These are phyloP conservation scores for Ophiothrix spiculata DNA, from an alignment of 35 echinoderm and acorn worm genomes.

Conservation along the genomic window DNA sequence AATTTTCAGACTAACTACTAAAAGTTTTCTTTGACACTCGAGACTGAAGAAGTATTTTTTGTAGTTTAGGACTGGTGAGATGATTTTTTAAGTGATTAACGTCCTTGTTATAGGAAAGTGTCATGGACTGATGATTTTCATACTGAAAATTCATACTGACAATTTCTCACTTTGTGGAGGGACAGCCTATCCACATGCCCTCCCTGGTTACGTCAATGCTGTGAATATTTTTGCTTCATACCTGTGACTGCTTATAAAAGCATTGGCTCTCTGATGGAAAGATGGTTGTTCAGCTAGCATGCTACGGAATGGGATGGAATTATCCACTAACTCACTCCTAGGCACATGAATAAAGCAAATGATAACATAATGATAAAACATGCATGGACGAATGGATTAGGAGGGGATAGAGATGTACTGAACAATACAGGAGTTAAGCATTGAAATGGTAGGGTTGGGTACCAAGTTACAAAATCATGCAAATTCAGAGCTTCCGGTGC, in stretches of 20 bases:
- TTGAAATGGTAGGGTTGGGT: neutral
- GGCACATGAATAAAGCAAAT: neutral
- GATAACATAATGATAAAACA: neutral
- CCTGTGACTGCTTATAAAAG: constrained; percentile 95
- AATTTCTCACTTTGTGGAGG: too few species aligned
- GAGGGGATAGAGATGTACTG: neutral
- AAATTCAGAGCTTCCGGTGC: neutral
- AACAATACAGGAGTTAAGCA: neutral
- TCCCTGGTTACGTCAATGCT: too few species aligned
- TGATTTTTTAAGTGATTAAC: too few species aligned
- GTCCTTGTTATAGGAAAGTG: too few species aligned
- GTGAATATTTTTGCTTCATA: constrained; percentile 41
- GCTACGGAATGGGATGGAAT: constrained; percentile 70
- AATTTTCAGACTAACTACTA: too few species aligned
- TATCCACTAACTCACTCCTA: constrained; percentile 57
- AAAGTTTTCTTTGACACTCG: too few species aligned
- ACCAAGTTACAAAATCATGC: neutral
- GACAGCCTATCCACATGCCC: too few species aligned
- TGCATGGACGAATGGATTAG: neutral
- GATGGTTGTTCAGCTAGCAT: constrained; percentile 57
- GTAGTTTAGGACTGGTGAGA: too few species aligned
- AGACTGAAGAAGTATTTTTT: too few species aligned
- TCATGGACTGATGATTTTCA: too few species aligned
- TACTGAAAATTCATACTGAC: too few species aligned
- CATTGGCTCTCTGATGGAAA: constrained; percentile 88